Base-by-base conservation (phyloP, 92 coral and sea anemone genomes). In the Palythoa heliodiscus region DNA sequence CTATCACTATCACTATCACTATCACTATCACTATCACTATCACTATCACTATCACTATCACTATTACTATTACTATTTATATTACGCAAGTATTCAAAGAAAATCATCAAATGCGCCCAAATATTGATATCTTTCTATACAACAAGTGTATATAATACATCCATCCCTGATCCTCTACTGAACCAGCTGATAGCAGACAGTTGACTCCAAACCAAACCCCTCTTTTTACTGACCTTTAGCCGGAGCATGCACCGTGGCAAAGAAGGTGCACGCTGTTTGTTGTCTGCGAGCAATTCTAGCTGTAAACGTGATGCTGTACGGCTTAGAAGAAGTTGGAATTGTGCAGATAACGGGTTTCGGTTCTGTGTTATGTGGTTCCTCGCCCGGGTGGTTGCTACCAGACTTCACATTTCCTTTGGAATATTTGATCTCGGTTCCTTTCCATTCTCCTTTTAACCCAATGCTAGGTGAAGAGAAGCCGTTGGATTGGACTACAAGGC, bases 271-370 rank as follows among this genome's bases (percentile, higher is more conserved):
- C 7, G 79, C 39, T 52, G 63, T 52, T 13, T 11, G 57, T 3
- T 75, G 55, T 11, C 38, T 23, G 61, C 23, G 53, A 22, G 57
- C 15, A 4, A 50, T 52, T 39, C 64, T 75, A 38, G 54, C 60
- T 52, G 79, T 15, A 75, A 75, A 75, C 0, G 79, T 75, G 63
- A 75, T 75, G 4, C 60, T 52, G 79, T 75, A 75, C 19, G 79
- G 64, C 15, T 75, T 75, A 3, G 79, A 50, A 11, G 79, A 75
- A 24, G 64, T 52, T 11, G 79, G 79, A 75, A 75, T 40, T 0
- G 63, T 75, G 39, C 79, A 75, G 17, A 75, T 52, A 22, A 75
- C 64, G 7, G 50, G 50, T 4, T 5, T 8, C 9, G 79, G 61
- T 10, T 48, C 60, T 52, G 22, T 25, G 39, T 43, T 2, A 37